Percentiles rank a stretch among this genome's conserved stretches.
Conservation (phyloP, 2,797 vertebrate genomes). For the Tragelaphus oryx region DNA sequence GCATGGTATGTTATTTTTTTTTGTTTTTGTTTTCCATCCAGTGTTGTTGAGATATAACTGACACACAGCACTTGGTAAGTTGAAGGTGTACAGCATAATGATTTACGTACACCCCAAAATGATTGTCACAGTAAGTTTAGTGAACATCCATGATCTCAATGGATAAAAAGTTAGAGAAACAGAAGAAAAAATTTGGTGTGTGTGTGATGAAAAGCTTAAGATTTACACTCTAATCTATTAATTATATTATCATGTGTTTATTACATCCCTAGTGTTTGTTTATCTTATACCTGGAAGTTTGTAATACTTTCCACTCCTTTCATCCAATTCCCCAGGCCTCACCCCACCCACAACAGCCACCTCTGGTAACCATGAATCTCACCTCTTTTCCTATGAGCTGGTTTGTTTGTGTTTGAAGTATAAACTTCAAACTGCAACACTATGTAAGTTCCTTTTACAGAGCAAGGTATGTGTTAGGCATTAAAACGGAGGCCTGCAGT, state of each 20-base stretch:
- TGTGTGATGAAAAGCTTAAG: background rate
- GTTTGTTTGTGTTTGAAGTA: background rate
- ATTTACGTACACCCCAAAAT: background rate
- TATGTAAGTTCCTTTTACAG: background rate
- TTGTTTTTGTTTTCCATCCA: background rate
- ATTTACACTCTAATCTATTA: background rate
- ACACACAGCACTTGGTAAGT: background rate
- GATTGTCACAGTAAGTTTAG: background rate
- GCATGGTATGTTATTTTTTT: slow-evolving; percentile 68
- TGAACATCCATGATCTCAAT: background rate
- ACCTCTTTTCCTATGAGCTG: background rate
- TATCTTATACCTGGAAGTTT: background rate
- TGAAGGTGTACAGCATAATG: background rate
- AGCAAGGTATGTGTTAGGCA: background rate
- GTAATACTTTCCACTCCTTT: background rate
- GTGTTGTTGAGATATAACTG: background rate
- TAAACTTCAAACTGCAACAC: background rate
- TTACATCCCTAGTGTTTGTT: background rate
- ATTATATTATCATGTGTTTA: background rate
- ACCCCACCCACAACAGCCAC: background rate
- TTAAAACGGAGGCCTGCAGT: background rate
- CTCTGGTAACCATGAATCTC: background rate
- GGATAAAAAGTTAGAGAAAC: background rate
- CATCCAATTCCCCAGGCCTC: background rate
- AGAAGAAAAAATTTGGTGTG: background rate